Base-by-base conservation (phyloP, 2,888 invertebrate genomes). In the Cyaniris semiargus region DNA sequence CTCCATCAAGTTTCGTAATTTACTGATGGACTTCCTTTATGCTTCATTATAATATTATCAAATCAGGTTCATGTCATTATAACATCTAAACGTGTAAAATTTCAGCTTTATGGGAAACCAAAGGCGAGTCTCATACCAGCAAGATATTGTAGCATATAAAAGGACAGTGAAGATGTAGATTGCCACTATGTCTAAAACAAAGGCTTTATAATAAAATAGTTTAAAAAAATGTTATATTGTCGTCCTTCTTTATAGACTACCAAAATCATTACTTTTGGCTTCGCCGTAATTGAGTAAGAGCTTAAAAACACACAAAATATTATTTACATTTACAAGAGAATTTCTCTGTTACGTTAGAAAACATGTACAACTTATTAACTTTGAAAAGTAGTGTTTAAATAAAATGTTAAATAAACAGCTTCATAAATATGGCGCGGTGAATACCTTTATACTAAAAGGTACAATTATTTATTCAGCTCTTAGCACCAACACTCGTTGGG, bases 401-500 rank as follows among this genome's bases (percentile, higher is more conserved):
- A 75, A 80, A 81, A 81, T 78, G 78, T 80, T 80, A 79, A 78
- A 82, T 80, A 81, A 81, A 79, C 80, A 79, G 78, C 76, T 80
- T 79, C 77, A 60, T 80, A 80, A 81, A 78, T 80, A 78, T 78
- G 78, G 79, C 78, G 78, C 78, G 81, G 79, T 79, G 79, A 82
- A 81, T 80, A 82, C 81, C 80, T 81, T 81, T 79, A 80, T 78
- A 79, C 80, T 80, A 81, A 81, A 81, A 82, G 81, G 80, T 78
- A 81, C 78, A 80, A 81, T 82, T 80, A 82, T 81, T 83, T 83
- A 83, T 83, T 82, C 81, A 81, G 82, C 82, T 82, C 83, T 81
- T 81, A 78, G 78, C 78, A 78, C 77, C 78, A 76, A 78, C 75
- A 76, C 79, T 77, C 77, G 78, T 80, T 79, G 72, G 72, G 72